These are phyloP conservation scores for Archocentrus centrarchus DNA, from an alignment of 2,113 vertebrate species.

Conservation along the genomic window DNA sequence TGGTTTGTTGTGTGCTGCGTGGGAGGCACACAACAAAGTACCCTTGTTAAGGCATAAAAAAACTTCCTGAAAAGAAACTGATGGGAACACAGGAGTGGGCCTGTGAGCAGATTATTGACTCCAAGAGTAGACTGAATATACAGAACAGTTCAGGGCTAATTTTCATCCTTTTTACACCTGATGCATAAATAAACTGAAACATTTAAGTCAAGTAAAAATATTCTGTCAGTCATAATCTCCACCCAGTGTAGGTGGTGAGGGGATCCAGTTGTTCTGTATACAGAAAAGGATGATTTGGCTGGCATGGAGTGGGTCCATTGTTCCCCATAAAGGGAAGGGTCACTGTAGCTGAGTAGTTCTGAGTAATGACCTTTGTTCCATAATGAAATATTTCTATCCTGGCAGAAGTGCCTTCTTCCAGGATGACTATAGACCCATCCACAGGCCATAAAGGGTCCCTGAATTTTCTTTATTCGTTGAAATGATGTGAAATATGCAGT, in stretches of 20 bases:
- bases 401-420: background rate
- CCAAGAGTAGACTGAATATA: background rate
- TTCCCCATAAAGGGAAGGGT: too few species aligned
- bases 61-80: background rate
- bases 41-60: background rate
- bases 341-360: background rate
- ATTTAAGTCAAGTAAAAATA: background rate
- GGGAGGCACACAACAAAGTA: conserved; percentile 22
- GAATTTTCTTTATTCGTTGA: background rate
- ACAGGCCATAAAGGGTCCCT: background rate
- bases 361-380: background rate
- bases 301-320: background rate
- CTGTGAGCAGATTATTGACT: background rate
- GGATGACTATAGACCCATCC: background rate
- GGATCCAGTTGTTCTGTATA: too few species aligned
- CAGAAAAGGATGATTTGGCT: too few species aligned
- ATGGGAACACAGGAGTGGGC: background rate
- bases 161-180: background rate
- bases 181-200: background rate
- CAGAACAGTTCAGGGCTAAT: background rate
- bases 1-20: background rate
- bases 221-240: background rate
- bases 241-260: too few species aligned
- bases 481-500: background rate
- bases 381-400: background rate